These are phyloP conservation scores for Campaea margaritaria DNA, from an alignment of 2,888 invertebrate genomes.

Conservation along the genomic window DNA sequence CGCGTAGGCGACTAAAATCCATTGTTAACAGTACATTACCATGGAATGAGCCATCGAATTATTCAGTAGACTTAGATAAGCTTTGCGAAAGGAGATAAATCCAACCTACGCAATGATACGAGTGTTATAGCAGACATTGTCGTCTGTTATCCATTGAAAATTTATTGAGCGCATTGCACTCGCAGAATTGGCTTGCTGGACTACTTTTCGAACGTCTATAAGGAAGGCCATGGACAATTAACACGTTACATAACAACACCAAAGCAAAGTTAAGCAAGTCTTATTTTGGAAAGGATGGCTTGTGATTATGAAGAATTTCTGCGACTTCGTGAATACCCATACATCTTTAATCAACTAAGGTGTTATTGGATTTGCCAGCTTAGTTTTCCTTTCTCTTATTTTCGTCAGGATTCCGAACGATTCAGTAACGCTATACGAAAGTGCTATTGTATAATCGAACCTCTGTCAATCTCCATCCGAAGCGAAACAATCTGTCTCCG, in stretches of 20 bases:
- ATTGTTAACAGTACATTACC: conserved; percentile 40
- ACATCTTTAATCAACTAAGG: no score
- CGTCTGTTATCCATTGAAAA: conserved; percentile 2
- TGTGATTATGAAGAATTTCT: no score
- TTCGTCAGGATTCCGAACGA: no score
- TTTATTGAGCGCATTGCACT: background rate
- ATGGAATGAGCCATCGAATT: conserved; percentile 28
- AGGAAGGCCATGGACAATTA: conserved; percentile 3
- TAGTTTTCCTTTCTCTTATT: no score
- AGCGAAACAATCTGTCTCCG: conserved; percentile 87
- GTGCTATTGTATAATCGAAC: conserved; percentile 64
- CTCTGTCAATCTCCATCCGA: conserved; percentile 88
- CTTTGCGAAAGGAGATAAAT: conserved; percentile 44
- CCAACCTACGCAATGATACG: conserved; percentile 38
- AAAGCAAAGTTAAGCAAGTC: no score
- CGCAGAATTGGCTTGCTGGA: background rate
- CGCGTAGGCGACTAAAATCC: conserved; percentile 39
- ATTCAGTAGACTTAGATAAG: conserved; percentile 30
- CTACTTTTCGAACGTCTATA: conserved; percentile 12
- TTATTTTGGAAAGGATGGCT: no score
- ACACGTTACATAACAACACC: background rate
- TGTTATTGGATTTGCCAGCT: no score
- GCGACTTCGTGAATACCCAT: no score
- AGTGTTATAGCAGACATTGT: background rate
- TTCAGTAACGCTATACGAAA: no score